Conservation (phyloP, 1,140 invertebrate species). For the Coelopa frigida region DNA sequence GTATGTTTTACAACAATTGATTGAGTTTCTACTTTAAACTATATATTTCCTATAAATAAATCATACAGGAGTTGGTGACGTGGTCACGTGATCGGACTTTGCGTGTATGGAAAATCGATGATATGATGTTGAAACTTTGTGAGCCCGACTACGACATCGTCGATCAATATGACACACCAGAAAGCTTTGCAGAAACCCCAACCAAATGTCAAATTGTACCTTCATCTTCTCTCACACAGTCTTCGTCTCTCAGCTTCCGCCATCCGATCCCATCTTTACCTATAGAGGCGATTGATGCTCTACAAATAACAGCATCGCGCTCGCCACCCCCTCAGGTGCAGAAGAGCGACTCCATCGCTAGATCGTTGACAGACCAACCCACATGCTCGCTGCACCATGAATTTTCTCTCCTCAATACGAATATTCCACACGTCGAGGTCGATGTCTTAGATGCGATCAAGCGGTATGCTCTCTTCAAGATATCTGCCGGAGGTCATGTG, state of each 20-base stretch:
- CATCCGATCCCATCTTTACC: conserved; percentile 5
- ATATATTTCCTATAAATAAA: neutral
- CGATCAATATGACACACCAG: conserved; percentile 31
- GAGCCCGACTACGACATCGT: conserved; percentile 45
- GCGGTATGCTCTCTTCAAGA: conserved; percentile 67
- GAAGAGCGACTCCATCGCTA: conserved; percentile 25
- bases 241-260: neutral
- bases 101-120: conserved; percentile 83
- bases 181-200: conserved; percentile 16
- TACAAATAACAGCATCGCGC: conserved; percentile 9
- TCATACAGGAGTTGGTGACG: conserved; percentile 78
- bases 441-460: conserved; percentile 62
- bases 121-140: conserved; percentile 68
- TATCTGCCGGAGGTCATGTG: conserved; percentile 62
- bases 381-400: conserved; percentile 71
- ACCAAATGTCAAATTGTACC: conserved; percentile 22
- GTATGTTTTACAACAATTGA: conserved; percentile 23
- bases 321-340: conserved; percentile 13
- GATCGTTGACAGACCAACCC: conserved; percentile 44
- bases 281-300: conserved; percentile 7
- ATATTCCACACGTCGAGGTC: conserved; percentile 78
- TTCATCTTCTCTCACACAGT: conserved; percentile 7
- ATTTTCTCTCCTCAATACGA: conserved; percentile 78
- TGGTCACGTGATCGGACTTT: conserved; percentile 93
- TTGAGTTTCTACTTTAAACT: neutral